Evolutionary conservation across 2,888 invertebrate species (phyloP), one percentile per base, ranked within the genome.

Genomic region (Cheilosia urbana): DNA sequence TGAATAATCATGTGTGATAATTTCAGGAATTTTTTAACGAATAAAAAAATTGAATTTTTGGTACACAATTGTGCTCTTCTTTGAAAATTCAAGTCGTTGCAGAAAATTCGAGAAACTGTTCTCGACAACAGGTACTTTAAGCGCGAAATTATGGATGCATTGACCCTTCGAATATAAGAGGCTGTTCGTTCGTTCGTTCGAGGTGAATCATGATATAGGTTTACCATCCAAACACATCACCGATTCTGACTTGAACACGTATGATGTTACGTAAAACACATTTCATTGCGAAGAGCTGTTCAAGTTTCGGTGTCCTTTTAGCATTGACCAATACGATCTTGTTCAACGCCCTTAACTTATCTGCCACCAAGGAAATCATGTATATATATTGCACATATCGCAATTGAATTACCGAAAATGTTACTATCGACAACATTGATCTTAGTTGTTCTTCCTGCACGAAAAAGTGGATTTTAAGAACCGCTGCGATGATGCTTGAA

Each of bases 351-450:
- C 63, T 72, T 2, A 78, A 37, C 21, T 77, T 83, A 15, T 66
- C 62, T 4, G 4, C 34, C 2, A 83, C 72, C 13, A 83, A 55
- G 11, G 42, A 42, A 21, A 72, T 24, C 27, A 68, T 37, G 27
- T 83, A 83, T 9, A 63, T 60, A 27, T 63, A 83, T 30, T 83
- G 66, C 1, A 72, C 6, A 42, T 66, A 83, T 11, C 72, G 53
- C 1, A 77, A 2, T 1, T 58, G 77, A 42, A 77, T n/a, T 0
- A 77, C 30, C 1, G 13, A 11, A 17, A 13, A 37, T 1, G 66
- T 49, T 0, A 13, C 24, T 24, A 63, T 21, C 13, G 60, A 42
- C n/a, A 42, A n/a, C 37, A 45, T 53, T 2, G 47, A 21, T 13
- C 55, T 1, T 21, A 9, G 0, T 27, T 30, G 1, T 47, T 17